A percentile compares a stretch with the other conserved stretches of the same genome.
These are phyloP conservation scores for Silvanus unidentatus DNA, from an alignment of 2,888 invertebrate species.

Conservation along the genomic window DNA sequence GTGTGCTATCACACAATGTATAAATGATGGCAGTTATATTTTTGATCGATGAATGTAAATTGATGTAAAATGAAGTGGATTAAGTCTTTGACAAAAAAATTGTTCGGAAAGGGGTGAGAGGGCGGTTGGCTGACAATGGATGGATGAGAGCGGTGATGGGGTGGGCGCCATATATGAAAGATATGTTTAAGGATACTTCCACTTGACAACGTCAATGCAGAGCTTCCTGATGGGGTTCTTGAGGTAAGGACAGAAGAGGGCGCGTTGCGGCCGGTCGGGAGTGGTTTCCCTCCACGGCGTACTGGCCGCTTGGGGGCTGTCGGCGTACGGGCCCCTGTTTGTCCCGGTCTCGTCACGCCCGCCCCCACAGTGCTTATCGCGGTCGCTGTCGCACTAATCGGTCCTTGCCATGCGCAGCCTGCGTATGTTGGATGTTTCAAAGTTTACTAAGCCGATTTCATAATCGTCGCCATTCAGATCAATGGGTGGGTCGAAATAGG, in stretches of 20 bases:
- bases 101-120: too few relatives aligned
- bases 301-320: slow-evolving; percentile 59
- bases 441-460: too few relatives aligned
- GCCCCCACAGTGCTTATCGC: slow-evolving; percentile 46
- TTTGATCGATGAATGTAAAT: too few relatives aligned
- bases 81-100: too few relatives aligned
- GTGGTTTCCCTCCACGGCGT: slow-evolving; percentile 74
- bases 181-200: slow-evolving; percentile 91
- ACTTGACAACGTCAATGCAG: slow-evolving; percentile 96
- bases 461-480: too few relatives aligned
- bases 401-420: slow-evolving; percentile 44
- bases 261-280: slow-evolving; percentile 85
- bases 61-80: too few relatives aligned
- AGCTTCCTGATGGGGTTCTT: slow-evolving; percentile 93
- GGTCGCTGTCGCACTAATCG: slow-evolving; percentile 39
- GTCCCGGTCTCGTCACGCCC: slow-evolving; percentile 40
- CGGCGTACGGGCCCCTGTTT: slow-evolving; percentile 41
- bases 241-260: slow-evolving; percentile 88
- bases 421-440: slow-evolving; percentile 35
- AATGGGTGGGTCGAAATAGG: too few relatives aligned
- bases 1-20: too few relatives aligned
- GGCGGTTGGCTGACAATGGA: too few relatives aligned
- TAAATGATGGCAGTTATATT: too few relatives aligned
- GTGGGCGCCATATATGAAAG: too few relatives aligned
- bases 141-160: too few relatives aligned